Evolutionary conservation across 1,140 invertebrate genomes (phyloP).

Genomic region (Drosophila pruinosa): DNA sequence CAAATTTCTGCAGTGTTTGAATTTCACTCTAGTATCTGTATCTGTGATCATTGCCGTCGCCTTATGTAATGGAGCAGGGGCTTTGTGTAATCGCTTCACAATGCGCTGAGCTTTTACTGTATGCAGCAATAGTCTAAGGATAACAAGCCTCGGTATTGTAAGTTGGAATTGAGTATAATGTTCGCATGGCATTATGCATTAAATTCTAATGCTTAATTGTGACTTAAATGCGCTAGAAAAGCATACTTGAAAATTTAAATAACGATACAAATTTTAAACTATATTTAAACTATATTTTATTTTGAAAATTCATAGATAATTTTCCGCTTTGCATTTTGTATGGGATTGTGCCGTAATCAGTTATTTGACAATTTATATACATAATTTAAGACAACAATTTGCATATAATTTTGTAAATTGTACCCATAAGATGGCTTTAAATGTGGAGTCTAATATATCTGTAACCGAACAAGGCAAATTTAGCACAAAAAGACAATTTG

Average conservation of each 20-base stretch:
- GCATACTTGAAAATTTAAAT: no score
- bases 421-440: constrained; percentile 42
- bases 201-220: no score
- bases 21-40: constrained; percentile 46
- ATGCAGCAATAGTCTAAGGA: neutral
- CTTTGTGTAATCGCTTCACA: constrained; percentile 60
- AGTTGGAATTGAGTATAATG: no score
- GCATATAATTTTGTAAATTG: constrained; percentile 40
- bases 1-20: constrained; percentile 63
- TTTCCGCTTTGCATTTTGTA: neutral
- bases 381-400: constrained; percentile 55
- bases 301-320: neutral
- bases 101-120: constrained; percentile 53
- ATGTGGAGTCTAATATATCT: neutral
- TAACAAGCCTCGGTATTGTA: neutral
- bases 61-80: constrained; percentile 14
- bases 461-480: constrained; percentile 24
- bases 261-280: no score
- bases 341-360: constrained; percentile 12
- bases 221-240: no score
- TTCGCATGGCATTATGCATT: no score
- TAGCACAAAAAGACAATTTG: constrained; percentile 63
- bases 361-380: constrained; percentile 22
- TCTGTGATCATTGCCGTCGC: constrained; percentile 24
- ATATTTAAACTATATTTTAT: no score